Evolutionary conservation across 2,888 invertebrate genomes (phyloP).

Genomic region (Drosophila stalkeri): DNA sequence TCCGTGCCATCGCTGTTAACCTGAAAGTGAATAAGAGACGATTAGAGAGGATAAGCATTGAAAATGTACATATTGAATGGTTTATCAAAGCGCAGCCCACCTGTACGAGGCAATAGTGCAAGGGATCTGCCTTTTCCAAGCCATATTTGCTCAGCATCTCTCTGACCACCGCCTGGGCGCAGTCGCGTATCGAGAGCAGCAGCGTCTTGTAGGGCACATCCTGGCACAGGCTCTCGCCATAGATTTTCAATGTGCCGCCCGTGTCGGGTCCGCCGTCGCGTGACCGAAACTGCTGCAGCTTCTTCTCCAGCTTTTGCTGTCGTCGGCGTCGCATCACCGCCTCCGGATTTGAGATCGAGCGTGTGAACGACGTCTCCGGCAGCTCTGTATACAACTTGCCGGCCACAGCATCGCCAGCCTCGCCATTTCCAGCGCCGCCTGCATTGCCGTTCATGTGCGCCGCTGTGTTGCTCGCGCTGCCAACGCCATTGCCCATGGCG

Average conservation of each 20-base stretch:
- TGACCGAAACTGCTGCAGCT: constrained; percentile 97
- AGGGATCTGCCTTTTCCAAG: constrained; percentile 94
- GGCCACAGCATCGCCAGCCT: constrained; percentile 89
- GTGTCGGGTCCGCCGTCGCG: constrained; percentile 98
- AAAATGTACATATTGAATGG: neutral
- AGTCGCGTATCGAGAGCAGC: constrained; percentile 96
- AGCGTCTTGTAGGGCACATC: constrained; percentile 99
- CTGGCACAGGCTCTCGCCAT: constrained; percentile 97
- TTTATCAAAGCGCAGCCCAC: constrained; percentile 85
- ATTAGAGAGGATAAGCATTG: neutral
- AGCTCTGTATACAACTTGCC: constrained; percentile 98
- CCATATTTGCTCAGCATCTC: constrained; percentile 99
- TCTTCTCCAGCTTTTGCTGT: constrained; percentile 98
- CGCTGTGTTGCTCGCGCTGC: constrained; percentile 35
- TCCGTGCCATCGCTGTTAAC: constrained; percentile 91
- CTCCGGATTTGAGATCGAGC: constrained; percentile 99
- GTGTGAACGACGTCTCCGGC: constrained; percentile 98
- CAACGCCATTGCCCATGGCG: constrained; percentile 57
- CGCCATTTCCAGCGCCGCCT: constrained; percentile 46
- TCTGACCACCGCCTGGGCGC: constrained; percentile 95
- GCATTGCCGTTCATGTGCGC: constrained; percentile 85
- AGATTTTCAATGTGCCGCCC: constrained; percentile 95
- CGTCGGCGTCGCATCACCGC: constrained; percentile 98
- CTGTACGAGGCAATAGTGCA: constrained; percentile 97
- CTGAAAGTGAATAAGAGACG: constrained; percentile 75